Evolutionary conservation across 2,888 invertebrate species (phyloP).

Genomic region (Exephanes ischioxanthus): DNA sequence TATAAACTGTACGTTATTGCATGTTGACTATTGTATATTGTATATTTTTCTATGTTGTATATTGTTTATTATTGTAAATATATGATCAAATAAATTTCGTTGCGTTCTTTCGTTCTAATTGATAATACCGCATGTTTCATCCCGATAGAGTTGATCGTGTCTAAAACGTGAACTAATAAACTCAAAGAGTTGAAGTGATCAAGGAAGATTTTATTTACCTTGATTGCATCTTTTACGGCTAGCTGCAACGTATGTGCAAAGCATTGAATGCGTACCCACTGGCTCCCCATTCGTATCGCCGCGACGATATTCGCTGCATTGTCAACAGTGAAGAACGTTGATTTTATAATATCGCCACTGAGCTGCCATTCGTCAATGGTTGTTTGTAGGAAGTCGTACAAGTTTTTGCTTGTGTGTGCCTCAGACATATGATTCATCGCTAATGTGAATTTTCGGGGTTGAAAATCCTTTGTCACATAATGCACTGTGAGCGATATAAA

Average conservation of each 20-base stretch:
- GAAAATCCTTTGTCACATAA: conserved; percentile 41
- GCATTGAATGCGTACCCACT: conserved; percentile 47
- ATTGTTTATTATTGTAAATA: too few species aligned
- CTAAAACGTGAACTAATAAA: too few species aligned
- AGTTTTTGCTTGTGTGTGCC: conserved; percentile 11
- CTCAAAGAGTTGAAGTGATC: too few species aligned
- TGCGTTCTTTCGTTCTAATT: too few species aligned
- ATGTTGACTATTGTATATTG: too few species aligned
- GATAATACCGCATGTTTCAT: too few species aligned
- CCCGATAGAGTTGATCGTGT: too few species aligned
- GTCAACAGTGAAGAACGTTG: conserved; percentile 29
- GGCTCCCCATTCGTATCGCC: conserved; percentile 6
- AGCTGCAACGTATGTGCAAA: conserved; percentile 46
- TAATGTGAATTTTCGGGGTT: conserved; percentile 27
- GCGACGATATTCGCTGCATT: conserved; percentile 49
- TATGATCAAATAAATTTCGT: too few species aligned
- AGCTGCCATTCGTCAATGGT: conserved; percentile 33
- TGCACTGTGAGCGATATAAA: conserved; percentile 17
- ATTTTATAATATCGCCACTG: not conserved
- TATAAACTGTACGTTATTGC: too few species aligned
- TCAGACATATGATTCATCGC: conserved; percentile 21
- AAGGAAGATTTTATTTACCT: conserved; percentile 8
- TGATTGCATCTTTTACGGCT: conserved; percentile 33
- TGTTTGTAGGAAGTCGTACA: not conserved
- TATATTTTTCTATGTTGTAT: too few species aligned